phyloP scores from a whole-genome alignment of 1,140 invertebrate genomes.

The Dendroctonus ponderosae region DNA sequence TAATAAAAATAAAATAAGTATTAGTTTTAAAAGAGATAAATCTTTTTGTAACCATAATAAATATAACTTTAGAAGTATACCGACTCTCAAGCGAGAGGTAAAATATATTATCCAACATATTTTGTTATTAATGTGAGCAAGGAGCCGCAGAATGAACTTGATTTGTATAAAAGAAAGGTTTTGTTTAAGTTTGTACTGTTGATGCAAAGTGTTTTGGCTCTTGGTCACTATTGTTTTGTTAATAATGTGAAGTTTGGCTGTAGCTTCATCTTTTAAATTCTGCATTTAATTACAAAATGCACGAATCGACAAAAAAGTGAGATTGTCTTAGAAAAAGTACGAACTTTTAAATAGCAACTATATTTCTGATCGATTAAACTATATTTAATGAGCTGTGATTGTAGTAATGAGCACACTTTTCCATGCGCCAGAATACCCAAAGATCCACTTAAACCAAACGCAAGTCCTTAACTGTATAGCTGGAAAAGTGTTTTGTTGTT shows the following conservation, averaged over 20 bases:
- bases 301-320: slow-evolving; percentile 53
- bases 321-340: slow-evolving; percentile 49
- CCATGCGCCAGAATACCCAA: background rate
- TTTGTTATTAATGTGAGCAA: too few species aligned
- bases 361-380: slow-evolving; percentile 25
- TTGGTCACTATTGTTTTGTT: background rate
- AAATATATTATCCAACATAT: background rate
- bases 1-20: too few species aligned
- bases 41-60: too few species aligned
- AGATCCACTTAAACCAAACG: background rate
- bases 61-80: too few species aligned
- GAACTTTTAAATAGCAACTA: slow-evolving; percentile 38
- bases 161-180: too few species aligned
- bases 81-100: too few species aligned
- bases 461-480: slow-evolving; percentile 1
- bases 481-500: slow-evolving; percentile 40
- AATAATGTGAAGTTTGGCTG: slow-evolving; percentile 1
- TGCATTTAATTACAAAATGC: slow-evolving; percentile 46
- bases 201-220: background rate
- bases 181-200: too few species aligned
- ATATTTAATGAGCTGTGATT: slow-evolving; percentile 47
- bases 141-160: too few species aligned
- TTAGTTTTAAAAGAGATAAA: too few species aligned
- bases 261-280: slow-evolving; percentile 44
- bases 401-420: slow-evolving; percentile 44